Conservation (phyloP, 2,888 invertebrate genomes). For the Cantharis lateralis region DNA sequence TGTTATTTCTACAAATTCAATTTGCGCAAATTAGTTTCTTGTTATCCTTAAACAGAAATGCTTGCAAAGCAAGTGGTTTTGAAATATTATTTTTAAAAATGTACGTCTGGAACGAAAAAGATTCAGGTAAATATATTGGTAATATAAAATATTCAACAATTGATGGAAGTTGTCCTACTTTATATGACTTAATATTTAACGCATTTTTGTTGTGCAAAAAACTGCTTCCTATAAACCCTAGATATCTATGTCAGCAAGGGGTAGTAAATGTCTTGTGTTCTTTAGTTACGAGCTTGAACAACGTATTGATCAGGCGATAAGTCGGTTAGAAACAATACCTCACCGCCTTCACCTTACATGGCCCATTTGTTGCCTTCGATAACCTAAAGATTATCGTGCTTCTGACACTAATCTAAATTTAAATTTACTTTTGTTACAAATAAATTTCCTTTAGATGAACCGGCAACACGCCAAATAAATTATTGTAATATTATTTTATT, state of each 20-base stretch:
- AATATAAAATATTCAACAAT: neutral
- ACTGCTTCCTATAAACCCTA: constrained; percentile 16
- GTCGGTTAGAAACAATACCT: constrained; percentile 33
- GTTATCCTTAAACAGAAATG: neutral
- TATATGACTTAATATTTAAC: constrained; percentile 16
- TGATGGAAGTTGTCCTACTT: neutral
- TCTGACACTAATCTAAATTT: constrained; percentile 24
- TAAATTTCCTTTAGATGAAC: neutral
- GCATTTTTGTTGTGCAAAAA: constrained; percentile 15
- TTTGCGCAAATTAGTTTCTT: neutral
- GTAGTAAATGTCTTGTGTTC: constrained; percentile 30
- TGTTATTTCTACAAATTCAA: constrained; percentile 5
- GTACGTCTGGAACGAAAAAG: neutral
- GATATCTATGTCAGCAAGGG: constrained; percentile 28
- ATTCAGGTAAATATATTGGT: neutral
- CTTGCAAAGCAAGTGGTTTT: neutral
- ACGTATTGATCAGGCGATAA: constrained; percentile 33
- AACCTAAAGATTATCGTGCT: constrained; percentile 19
- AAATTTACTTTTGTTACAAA: constrained; percentile 18
- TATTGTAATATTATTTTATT: neutral
- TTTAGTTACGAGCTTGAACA: constrained; percentile 33
- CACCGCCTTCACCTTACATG: constrained; percentile 31
- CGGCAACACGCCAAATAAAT: neutral
- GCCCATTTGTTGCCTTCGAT: constrained; percentile 29
- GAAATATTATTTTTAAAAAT: neutral